A percentile compares a stretch with the other conserved stretches of the same genome.
phyloP scores from a whole-genome alignment of 2,888 invertebrate species.

The Drosophila colorata region DNA sequence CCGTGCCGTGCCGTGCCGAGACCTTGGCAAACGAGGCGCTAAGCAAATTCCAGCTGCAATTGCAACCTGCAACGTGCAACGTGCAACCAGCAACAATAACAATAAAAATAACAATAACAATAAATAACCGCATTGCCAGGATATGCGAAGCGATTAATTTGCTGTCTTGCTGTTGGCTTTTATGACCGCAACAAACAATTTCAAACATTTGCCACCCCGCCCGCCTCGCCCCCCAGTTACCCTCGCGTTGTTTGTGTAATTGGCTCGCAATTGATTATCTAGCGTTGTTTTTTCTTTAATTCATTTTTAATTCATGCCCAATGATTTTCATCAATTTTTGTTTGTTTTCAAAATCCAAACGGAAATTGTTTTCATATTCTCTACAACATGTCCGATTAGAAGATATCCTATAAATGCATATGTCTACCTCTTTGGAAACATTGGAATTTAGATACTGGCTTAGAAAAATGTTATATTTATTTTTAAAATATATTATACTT shows the following conservation, averaged over 20 bases:
- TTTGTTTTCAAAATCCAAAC: too few species aligned
- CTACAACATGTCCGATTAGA: too few species aligned
- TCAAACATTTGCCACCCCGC: constrained; percentile 10
- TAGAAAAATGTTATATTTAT: too few species aligned
- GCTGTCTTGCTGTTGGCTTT: constrained; percentile 22
- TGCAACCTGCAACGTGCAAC: not conserved
- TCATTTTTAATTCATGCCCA: constrained; percentile 3
- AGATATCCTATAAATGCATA: too few species aligned
- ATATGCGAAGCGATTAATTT: constrained; percentile 38
- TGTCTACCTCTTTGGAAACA: too few species aligned
- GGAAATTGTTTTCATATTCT: too few species aligned
- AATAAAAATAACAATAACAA: constrained; percentile 30
- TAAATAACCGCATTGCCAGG: constrained; percentile 42
- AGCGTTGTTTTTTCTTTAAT: not conserved
- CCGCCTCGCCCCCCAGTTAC: not conserved
- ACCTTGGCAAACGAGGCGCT: constrained; percentile 58
- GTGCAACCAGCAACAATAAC: constrained; percentile 15
- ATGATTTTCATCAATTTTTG: not conserved
- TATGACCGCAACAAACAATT: constrained; percentile 34
- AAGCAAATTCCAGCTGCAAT: constrained; percentile 54
- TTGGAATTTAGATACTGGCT: too few species aligned
- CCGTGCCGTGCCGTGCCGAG: constrained; percentile 40
- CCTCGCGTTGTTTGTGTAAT: not conserved
- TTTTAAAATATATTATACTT: too few species aligned
- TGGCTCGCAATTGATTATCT: constrained; percentile 13